These are phyloP conservation scores for Girardinichthys multiradiatus DNA, from an alignment of 2,113 vertebrate genomes.

Conservation along the genomic window DNA sequence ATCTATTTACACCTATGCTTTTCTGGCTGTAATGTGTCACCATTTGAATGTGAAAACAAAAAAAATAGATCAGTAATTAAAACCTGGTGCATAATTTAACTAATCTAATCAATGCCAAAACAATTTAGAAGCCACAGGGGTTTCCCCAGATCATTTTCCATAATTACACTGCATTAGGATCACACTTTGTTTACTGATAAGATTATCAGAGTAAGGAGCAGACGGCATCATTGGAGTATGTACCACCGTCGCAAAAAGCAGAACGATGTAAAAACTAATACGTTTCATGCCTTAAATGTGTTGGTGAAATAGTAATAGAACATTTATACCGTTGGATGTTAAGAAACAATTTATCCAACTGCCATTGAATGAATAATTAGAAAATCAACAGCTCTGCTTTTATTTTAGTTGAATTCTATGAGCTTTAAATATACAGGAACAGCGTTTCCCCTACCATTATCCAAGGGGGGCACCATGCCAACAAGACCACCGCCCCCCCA, in stretches of 20 bases:
- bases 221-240: conserved; percentile 19
- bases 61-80: conserved; percentile 9
- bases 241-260: background rate
- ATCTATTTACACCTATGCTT: background rate
- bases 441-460: no score
- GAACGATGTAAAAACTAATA: background rate
- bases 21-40: background rate
- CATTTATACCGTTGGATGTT: background rate
- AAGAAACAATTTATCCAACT: background rate
- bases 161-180: conserved; percentile 31
- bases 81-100: conserved; percentile 15
- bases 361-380: background rate
- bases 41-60: background rate
- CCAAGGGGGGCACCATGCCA: no score
- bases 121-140: conserved; percentile 1
- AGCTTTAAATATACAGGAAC: background rate
- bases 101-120: conserved; percentile 6
- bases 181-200: conserved; percentile 29
- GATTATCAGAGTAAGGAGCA: conserved; percentile 25
- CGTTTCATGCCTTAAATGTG: background rate
- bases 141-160: conserved; percentile 14
- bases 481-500: no score
- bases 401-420: background rate
- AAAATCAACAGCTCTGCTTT: background rate
- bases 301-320: background rate